Base-by-base conservation (phyloP, 2,797 vertebrate genomes). In the Ciconia nigra region DNA sequence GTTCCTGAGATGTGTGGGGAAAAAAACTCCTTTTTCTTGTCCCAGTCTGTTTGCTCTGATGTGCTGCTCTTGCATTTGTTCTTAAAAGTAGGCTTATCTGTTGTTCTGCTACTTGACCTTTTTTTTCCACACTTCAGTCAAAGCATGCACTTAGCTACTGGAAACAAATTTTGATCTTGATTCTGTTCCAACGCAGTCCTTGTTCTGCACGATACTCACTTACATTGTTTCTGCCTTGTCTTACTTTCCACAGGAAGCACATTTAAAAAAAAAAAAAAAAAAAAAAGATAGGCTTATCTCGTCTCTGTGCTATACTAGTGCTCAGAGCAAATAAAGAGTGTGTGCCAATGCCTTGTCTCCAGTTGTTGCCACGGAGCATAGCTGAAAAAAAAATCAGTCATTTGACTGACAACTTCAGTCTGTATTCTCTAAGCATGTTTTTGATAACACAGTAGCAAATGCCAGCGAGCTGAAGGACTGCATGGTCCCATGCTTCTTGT, bases 211-310 rank as follows among this genome's bases (percentile, higher is more conserved):
- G 3, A 31, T 93, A 87, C 13, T 96, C 73, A 7, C 84, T 96
- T 28, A 74, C 82, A 63, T 95, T 97, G 95, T 94, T 96, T 95
- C 89, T 94, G 94, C 91, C 95, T 83, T 95, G 67, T 78, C 76
- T 95, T 87, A 65, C 84, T 96, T 96, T 94, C 96, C 94, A 96
- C 89, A 96, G 93, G 95, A 95, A 97, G 62, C 90, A 88, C 22
- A 7, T 57, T 42, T 7, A 3, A 37, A 24, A 52, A 61, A 57
- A 35, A 29, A 33, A 42, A 35, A 15, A 24, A 41, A 44, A n/a
- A 22, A 35, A 47, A 39, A n/a, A 84, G 22, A 89, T 39, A 91
- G 78, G 58, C 94, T 96, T 96, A 91, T 96, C 94, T 90, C 37
- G 44, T 66, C 59, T 89, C 67, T 2, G 15, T 62, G 69, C 81